phyloP scores from a whole-genome alignment of 1,140 invertebrate species.

The Procambarus virginalis region DNA sequence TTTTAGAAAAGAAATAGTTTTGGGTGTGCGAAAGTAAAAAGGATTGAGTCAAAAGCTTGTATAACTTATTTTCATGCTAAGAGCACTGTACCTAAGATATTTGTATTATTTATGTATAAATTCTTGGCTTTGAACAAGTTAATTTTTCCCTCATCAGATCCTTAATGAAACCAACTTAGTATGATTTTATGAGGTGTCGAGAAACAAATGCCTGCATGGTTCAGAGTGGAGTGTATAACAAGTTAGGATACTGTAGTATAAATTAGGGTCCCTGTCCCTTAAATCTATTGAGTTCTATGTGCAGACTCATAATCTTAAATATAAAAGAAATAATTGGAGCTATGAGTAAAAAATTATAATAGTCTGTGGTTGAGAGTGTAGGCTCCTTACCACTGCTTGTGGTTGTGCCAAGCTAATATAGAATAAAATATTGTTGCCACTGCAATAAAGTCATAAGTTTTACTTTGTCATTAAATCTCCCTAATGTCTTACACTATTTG shows the following conservation, averaged over 20 bases:
- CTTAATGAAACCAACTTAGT: too few species aligned
- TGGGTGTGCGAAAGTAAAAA: too few species aligned
- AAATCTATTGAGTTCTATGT: background rate
- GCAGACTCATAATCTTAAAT: background rate
- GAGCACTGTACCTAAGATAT: too few species aligned
- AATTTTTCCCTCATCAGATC: too few species aligned
- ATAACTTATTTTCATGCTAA: too few species aligned
- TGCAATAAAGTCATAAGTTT: background rate
- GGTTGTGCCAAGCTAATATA: slow-evolving; percentile 11
- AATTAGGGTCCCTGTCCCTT: background rate
- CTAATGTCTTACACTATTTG: background rate
- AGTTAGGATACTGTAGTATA: background rate
- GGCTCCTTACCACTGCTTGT: slow-evolving; percentile 13
- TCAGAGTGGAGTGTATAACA: background rate
- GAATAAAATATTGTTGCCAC: background rate
- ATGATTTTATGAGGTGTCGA: too few species aligned
- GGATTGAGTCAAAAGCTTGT: too few species aligned
- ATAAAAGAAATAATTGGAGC: background rate
- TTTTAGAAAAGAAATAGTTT: too few species aligned
- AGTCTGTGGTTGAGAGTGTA: background rate
- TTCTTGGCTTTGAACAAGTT: too few species aligned
- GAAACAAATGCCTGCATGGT: too few species aligned
- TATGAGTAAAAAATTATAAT: background rate
- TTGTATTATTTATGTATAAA: too few species aligned
- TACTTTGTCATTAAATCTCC: background rate